A percentile compares a stretch with the other conserved stretches of the same genome.
Conservation (phyloP, 2,888 invertebrate genomes). For the Ferdinandea cuprea region DNA sequence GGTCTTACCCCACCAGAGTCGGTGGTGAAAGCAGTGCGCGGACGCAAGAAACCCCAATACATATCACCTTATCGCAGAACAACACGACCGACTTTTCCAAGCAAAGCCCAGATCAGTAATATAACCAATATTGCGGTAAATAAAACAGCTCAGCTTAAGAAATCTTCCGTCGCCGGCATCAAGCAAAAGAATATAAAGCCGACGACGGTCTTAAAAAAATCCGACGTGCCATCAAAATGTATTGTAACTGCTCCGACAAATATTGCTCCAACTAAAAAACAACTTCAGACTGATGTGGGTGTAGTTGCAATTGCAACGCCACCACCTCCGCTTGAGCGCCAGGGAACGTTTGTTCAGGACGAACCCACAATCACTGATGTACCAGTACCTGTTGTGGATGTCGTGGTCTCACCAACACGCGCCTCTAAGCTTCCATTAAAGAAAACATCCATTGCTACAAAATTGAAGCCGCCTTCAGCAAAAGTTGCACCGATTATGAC, state of each 20-base stretch:
- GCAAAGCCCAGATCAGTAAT: constrained; percentile 65
- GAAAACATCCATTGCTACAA: constrained; percentile 70
- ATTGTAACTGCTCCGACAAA: constrained; percentile 69
- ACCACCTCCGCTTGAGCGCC: constrained; percentile 87
- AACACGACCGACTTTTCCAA: constrained; percentile 40
- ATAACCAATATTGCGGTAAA: constrained; percentile 65
- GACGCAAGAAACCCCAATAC: constrained; percentile 87
- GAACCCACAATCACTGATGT: constrained; percentile 84
- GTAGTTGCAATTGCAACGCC: constrained; percentile 66
- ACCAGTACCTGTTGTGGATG: constrained; percentile 81
- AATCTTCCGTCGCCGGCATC: constrained; percentile 74
- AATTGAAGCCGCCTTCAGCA: constrained; percentile 76
- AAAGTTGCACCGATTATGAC: constrained; percentile 53
- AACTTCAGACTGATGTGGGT: constrained; percentile 73
- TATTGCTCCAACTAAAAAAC: constrained; percentile 53
- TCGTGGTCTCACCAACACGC: constrained; percentile 76
- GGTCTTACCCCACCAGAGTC: constrained; percentile 77
- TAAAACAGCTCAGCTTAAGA: constrained; percentile 76
- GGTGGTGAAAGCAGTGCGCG: constrained; percentile 79
- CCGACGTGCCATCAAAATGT: constrained; percentile 55
- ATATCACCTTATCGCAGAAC: constrained; percentile 85
- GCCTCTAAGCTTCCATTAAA: constrained; percentile 81
- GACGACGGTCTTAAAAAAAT: constrained; percentile 38
- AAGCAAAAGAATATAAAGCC: constrained; percentile 68
- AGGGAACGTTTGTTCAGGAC: constrained; percentile 96